Evolutionary conservation across 2,797 vertebrate genomes (phyloP).

Genomic region (Protonibea diacanthus): DNA sequence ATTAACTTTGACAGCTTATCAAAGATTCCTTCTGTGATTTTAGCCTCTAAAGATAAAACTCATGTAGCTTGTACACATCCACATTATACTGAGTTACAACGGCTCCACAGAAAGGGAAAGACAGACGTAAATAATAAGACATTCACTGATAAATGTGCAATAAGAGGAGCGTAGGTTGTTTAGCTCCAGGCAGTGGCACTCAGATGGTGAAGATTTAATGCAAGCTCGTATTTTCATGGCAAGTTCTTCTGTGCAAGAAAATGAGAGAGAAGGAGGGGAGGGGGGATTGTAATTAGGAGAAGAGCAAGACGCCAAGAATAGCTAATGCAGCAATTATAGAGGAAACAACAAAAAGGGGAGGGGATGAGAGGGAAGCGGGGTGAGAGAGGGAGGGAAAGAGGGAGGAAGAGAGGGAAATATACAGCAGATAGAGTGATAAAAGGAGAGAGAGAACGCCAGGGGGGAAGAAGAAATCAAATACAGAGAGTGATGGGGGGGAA

Average conservation of each 20-base stretch:
- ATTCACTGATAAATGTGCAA: not conserved
- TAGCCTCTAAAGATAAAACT: not conserved
- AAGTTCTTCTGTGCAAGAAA: conserved; percentile 3
- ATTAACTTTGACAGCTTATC: not conserved
- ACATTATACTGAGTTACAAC: not conserved
- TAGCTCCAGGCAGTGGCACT: conserved; percentile 19
- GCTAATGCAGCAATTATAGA: conserved; percentile 41
- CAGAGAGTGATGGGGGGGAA: not conserved
- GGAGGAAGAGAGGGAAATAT: not conserved
- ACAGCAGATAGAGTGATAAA: not conserved
- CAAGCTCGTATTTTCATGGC: conserved; percentile 6
- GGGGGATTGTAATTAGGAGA: conserved; percentile 24
- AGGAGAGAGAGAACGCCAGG: not conserved
- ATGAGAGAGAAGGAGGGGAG: not conserved
- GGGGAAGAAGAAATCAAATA: not conserved
- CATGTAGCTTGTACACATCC: not conserved
- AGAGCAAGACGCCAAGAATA: conserved; percentile 33
- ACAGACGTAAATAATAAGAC: not conserved
- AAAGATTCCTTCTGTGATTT: conserved; percentile 1
- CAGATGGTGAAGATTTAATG: conserved; percentile 18
- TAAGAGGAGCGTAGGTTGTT: not conserved
- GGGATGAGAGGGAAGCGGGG: not conserved
- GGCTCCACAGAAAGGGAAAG: not conserved
- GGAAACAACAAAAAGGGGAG: conserved; percentile 27
- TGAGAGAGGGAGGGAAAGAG: not conserved